Percentiles rank a stretch among this genome's conserved stretches.
phyloP scores from a whole-genome alignment of 1,140 invertebrate species.

The Calliphora vicina region DNA sequence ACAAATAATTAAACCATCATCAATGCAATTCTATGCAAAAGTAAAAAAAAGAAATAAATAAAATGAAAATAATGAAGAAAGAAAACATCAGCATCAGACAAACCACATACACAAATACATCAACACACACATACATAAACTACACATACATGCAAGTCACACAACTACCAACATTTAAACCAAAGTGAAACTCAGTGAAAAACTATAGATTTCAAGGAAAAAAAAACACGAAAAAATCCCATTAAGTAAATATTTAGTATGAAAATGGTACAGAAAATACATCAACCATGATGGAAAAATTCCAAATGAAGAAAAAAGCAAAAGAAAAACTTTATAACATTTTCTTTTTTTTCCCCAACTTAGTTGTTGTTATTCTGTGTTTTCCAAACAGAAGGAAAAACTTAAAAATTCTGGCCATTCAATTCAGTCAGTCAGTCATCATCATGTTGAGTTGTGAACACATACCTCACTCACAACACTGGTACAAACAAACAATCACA shows the following conservation, averaged over 20 bases:
- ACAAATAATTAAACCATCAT: conserved; percentile 17
- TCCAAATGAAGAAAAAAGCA: background rate
- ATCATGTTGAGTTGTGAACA: conserved; percentile 7
- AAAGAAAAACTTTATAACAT: conserved; percentile 3
- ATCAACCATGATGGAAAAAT: conserved; percentile 14
- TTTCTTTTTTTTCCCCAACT: background rate
- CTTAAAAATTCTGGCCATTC: background rate
- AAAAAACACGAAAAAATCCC: conserved; percentile 8
- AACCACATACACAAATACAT: background rate
- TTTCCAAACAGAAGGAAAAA: background rate
- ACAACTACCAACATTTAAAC: background rate
- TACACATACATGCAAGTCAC: background rate
- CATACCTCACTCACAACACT: background rate
- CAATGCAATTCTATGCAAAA: conserved; percentile 6
- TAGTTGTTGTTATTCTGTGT: background rate
- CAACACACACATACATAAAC: background rate
- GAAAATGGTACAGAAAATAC: conserved; percentile 13
- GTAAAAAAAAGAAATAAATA: background rate
- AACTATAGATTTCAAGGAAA: background rate
- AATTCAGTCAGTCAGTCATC: background rate
- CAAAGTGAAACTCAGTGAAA: background rate
- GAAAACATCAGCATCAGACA: conserved; percentile 10
- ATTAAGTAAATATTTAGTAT: conserved; percentile 11
- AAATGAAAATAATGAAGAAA: background rate
- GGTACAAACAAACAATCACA: background rate